Percentiles rank a stretch among this genome's conserved stretches.
Evolutionary conservation across 2,113 vertebrate species (phyloP).

Genomic region (Boulengerochromis microlepis): DNA sequence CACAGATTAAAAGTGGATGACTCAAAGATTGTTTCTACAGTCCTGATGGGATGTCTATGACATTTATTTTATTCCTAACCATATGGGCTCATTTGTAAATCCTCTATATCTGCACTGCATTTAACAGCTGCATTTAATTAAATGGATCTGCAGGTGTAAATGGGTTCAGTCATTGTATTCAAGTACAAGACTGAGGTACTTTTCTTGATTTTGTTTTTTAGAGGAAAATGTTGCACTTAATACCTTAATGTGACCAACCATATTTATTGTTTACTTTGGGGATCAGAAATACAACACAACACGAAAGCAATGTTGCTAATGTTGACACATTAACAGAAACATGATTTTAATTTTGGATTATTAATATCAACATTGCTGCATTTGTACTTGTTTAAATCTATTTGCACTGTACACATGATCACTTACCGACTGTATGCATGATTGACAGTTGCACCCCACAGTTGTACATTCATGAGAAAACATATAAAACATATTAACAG

Average conservation of each 20-base stretch:
- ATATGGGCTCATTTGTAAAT: not conserved
- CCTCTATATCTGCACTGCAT: not conserved
- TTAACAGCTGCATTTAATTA: not conserved
- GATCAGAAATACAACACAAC: not conserved
- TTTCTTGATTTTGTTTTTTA: not conserved
- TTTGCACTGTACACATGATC: accelerated
- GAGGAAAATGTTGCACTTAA: not conserved
- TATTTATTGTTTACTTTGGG: not conserved
- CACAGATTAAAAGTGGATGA: not conserved
- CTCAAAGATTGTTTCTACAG: not conserved
- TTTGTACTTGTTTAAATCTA: not conserved
- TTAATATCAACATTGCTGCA: not conserved
- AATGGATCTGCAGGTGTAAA: not conserved
- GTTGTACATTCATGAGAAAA: not conserved
- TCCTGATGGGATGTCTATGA: not conserved
- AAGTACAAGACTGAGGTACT: not conserved
- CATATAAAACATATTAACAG: not conserved
- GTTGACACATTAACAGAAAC: not conserved
- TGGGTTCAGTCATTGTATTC: not conserved
- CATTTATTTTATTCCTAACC: not conserved
- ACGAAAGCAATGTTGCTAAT: accelerated
- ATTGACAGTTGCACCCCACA: not conserved
- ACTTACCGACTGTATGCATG: not conserved
- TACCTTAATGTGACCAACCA: not conserved
- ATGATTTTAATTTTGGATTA: not conserved